Conservation (phyloP, 2,113 vertebrate genomes). For the Pleuronectes platessa region DNA sequence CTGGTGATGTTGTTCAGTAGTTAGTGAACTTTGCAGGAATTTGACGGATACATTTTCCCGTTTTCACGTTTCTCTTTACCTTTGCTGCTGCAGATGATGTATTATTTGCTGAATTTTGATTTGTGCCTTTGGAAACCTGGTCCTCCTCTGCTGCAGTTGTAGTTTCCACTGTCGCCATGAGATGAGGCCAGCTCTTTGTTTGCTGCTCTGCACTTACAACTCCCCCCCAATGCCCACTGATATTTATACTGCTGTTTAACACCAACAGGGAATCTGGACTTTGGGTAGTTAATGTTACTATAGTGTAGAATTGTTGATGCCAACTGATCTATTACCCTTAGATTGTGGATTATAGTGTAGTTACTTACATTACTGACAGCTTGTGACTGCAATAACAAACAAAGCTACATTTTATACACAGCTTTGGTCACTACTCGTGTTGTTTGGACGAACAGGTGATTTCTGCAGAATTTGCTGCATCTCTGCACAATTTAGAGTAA, state of each 20-base stretch:
- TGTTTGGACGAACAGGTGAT: not conserved
- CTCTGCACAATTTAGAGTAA: not conserved
- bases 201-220: slow-evolving; percentile 31
- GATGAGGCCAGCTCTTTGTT: not conserved
- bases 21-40: not conserved
- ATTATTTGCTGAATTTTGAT: not conserved
- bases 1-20: too few relatives aligned
- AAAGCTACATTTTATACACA: not conserved
- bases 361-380: not conserved
- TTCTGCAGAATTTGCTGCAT: not conserved
- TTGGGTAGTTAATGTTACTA: slow-evolving; percentile 16
- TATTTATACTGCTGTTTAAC: slow-evolving; percentile 18
- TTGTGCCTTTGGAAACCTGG: not conserved
- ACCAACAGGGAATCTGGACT: not conserved
- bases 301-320: slow-evolving; percentile 6
- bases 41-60: not conserved
- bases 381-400: slow-evolving; percentile 10
- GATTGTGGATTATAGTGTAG: slow-evolving; percentile 10
- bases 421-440: not conserved
- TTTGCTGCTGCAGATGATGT: slow-evolving; percentile 15
- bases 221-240: slow-evolving; percentile 12
- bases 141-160: not conserved
- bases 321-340: slow-evolving; percentile 14
- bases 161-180: not conserved
- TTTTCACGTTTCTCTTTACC: not conserved